Conservation (phyloP, 2,113 vertebrate species). For the Psittacara wagleri region DNA sequence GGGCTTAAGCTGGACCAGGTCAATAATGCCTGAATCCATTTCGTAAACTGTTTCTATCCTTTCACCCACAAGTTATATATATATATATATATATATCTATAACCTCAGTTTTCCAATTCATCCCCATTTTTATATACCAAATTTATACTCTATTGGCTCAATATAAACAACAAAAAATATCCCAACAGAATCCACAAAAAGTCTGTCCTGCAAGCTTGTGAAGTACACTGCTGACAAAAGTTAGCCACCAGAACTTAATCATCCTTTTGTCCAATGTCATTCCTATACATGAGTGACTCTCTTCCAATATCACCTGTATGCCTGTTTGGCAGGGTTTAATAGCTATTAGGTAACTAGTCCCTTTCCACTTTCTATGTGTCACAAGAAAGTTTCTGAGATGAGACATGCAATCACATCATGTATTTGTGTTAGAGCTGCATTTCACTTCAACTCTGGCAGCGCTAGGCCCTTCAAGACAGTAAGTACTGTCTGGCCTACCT, state of each 20-base stretch:
- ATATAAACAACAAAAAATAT: neutral
- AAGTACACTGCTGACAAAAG: neutral
- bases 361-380: neutral
- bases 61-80: neutral
- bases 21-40: too few relatives aligned
- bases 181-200: neutral
- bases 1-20: too few relatives aligned
- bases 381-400: neutral
- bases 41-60: too few relatives aligned
- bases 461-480: neutral
- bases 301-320: neutral
- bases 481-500: neutral
- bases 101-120: neutral
- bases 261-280: neutral
- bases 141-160: neutral
- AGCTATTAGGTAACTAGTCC: neutral
- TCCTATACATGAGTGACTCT: neutral
- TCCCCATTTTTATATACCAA: neutral
- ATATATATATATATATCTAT: neutral
- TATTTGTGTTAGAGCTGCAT: neutral
- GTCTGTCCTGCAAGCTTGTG: neutral
- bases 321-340: neutral
- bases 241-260: neutral
- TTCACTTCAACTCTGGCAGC: neutral
- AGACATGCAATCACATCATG: rapidly evolving